A percentile compares a stretch with the other conserved stretches of the same genome.
Conservation (phyloP, 1,140 invertebrate species). For the Saccostrea cuccullata region DNA sequence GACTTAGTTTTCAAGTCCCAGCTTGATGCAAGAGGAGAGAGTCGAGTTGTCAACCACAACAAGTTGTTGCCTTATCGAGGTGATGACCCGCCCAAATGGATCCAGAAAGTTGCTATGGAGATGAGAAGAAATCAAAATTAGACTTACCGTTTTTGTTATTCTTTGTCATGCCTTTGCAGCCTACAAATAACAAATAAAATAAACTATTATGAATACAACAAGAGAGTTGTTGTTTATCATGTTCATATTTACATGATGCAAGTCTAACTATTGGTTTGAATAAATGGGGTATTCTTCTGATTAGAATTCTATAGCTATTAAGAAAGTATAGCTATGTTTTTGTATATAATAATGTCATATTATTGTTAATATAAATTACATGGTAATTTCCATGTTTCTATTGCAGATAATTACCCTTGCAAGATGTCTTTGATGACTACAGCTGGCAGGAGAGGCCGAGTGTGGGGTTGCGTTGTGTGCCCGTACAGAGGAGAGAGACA, state of each 20-base stretch:
- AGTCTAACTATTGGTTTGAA: no score
- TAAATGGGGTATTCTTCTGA: no score
- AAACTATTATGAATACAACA: neutral
- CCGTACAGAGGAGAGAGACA: no score
- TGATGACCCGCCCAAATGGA: neutral
- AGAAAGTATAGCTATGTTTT: neutral
- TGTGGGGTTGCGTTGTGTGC: neutral
- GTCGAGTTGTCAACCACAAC: constrained; percentile 20
- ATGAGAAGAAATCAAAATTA: neutral
- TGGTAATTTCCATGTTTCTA: neutral
- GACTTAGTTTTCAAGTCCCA: constrained; percentile 30
- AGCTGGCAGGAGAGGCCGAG: constrained; percentile 12
- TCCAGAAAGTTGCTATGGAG: neutral
- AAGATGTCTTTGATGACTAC: neutral
- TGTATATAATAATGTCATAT: neutral
- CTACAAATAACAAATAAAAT: neutral
- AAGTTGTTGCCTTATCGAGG: constrained; percentile 29
- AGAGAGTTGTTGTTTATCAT: neutral
- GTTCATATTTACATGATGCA: neutral
- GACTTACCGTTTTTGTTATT: neutral
- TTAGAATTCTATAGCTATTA: neutral
- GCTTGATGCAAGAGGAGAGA: neutral
- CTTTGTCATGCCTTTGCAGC: neutral
- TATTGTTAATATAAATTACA: neutral
- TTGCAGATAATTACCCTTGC: neutral